A percentile compares a stretch with the other conserved stretches of the same genome.
phyloP scores from a whole-genome alignment of 35 echinoderm and acorn worm genomes.

The Anneissia japonica region DNA sequence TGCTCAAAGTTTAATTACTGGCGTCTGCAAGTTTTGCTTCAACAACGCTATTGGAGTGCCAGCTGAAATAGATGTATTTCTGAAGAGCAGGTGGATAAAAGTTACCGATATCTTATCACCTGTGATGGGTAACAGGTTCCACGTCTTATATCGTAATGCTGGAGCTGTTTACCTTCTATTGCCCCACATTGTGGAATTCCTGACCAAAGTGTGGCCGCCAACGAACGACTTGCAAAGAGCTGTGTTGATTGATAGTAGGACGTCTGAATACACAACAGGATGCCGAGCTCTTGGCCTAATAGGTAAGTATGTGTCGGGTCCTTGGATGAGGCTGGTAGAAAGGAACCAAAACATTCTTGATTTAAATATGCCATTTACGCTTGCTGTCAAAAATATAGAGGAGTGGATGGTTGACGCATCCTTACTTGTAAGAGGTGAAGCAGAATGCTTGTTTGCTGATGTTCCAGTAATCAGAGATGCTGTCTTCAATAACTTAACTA shows the following conservation, averaged over 20 bases:
- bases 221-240: not conserved
- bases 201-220: not conserved
- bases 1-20: not conserved
- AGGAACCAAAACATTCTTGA: not conserved
- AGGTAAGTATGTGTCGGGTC: not conserved
- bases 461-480: not conserved
- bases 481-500: not conserved
- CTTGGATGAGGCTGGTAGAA: slow-evolving; percentile 10
- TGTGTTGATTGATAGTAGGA: not conserved
- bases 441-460: not conserved
- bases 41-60: not conserved
- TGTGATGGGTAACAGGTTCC: not conserved
- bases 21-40: not conserved
- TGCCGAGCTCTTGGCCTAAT: not conserved
- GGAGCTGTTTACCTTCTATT: not conserved
- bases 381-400: not conserved
- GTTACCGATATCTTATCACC: not conserved
- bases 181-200: not conserved
- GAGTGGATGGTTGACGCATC: not conserved
- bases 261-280: not conserved
- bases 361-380: not conserved
- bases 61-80: not conserved
- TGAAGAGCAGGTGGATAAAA: not conserved
- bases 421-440: not conserved
- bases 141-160: slow-evolving; percentile 1